Evolutionary conservation across 2,888 invertebrate genomes (phyloP).

Genomic region (Encarsia formosa): DNA sequence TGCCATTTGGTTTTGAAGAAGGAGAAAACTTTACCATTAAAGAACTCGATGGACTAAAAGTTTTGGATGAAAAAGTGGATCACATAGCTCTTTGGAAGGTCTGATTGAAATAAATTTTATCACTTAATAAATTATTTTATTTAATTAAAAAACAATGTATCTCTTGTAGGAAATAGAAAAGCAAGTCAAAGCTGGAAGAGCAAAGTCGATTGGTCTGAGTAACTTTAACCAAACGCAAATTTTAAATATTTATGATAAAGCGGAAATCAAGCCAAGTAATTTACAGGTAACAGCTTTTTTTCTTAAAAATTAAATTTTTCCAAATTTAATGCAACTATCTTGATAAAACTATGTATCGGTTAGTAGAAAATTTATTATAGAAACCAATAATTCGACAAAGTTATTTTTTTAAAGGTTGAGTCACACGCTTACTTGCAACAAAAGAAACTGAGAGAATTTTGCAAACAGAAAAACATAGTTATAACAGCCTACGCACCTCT

Average conservation of each 20-base stretch:
- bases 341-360: no score
- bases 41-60: constrained; percentile 57
- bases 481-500: constrained; percentile 67
- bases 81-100: constrained; percentile 71
- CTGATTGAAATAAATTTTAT: constrained; percentile 6
- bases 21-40: constrained; percentile 56
- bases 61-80: constrained; percentile 62
- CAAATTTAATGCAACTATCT: no score
- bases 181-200: constrained; percentile 61
- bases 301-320: neutral
- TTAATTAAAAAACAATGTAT: constrained; percentile 35
- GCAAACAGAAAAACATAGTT: constrained; percentile 60
- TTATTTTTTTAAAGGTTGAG: constrained; percentile 56
- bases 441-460: constrained; percentile 59
- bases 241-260: constrained; percentile 57
- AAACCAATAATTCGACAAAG: no score
- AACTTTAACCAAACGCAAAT: constrained; percentile 74
- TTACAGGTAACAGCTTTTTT: constrained; percentile 54
- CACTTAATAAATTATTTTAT: neutral
- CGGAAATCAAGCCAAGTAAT: constrained; percentile 67
- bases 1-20: constrained; percentile 64
- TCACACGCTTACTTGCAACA: constrained; percentile 76
- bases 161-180: constrained; percentile 64
- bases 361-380: no score
- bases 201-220: constrained; percentile 72